A percentile compares a stretch with the other conserved stretches of the same genome.
These are phyloP conservation scores for Meandrina meandrites DNA, from an alignment of 92 coral and sea anemone genomes.

Conservation along the genomic window DNA sequence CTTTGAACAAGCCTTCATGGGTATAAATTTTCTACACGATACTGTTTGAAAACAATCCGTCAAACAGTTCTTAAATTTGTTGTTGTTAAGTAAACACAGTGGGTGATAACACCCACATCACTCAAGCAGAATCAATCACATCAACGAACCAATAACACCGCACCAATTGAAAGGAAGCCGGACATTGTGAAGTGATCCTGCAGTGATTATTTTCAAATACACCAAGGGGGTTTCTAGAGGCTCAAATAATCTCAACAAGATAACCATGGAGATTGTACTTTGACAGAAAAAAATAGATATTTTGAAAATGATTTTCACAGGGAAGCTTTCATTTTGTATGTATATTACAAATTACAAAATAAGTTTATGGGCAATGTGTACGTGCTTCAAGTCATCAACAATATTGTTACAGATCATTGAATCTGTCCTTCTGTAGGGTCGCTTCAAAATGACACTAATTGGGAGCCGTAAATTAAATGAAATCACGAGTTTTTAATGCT, in stretches of 20 bases:
- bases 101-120: slow-evolving; percentile 1
- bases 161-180: not conserved
- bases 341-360: not conserved
- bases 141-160: not conserved
- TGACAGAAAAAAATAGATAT: not conserved
- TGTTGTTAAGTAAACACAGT: slow-evolving; percentile 15
- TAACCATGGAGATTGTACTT: not conserved
- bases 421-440: not conserved
- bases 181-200: slow-evolving; percentile 2
- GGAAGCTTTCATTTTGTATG: not conserved
- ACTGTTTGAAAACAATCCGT: not conserved
- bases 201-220: slow-evolving; percentile 1
- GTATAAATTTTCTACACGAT: not conserved
- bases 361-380: not conserved
- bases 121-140: not conserved
- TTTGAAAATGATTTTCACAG: not conserved
- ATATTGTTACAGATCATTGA: not conserved
- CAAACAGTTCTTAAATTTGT: not conserved
- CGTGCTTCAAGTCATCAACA: slow-evolving; percentile 17
- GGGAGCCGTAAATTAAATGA: not conserved
- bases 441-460: not conserved
- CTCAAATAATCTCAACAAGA: not conserved
- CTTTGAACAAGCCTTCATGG: not conserved
- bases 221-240: not conserved
- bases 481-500: not conserved